Conservation (phyloP, 2,797 vertebrate genomes). For the Bovichtus diacanthus region DNA sequence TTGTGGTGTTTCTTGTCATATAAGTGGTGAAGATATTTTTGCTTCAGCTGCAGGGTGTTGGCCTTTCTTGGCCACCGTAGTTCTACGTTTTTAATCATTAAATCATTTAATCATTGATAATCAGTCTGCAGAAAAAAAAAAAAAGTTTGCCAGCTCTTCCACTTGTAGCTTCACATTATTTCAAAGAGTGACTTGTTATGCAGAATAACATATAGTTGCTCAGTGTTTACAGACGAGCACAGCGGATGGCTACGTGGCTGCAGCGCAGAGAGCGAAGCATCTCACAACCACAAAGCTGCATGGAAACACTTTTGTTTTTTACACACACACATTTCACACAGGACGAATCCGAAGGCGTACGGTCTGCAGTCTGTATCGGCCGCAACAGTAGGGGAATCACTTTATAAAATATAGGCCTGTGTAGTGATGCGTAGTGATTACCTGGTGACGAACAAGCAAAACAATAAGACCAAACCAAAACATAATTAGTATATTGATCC, state of each 20-base stretch:
- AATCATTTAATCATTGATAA: no score
- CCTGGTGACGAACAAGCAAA: neutral
- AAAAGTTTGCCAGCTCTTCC: neutral
- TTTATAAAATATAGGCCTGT: neutral
- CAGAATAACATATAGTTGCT: slow-evolving; percentile 4
- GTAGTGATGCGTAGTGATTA: neutral
- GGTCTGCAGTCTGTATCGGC: neutral
- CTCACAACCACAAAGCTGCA: slow-evolving; percentile 25
- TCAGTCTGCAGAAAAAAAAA: neutral
- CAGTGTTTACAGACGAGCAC: slow-evolving; percentile 7
- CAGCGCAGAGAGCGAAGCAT: neutral
- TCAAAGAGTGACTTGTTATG: neutral
- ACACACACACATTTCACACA: no score
- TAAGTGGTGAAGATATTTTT: neutral
- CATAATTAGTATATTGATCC: no score
- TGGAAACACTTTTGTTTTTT: no score
- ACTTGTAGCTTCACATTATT: neutral
- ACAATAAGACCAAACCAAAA: neutral
- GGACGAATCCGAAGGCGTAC: slow-evolving; percentile 17
- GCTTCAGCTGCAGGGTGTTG: neutral
- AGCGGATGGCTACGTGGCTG: slow-evolving; percentile 33
- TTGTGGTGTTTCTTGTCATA: neutral
- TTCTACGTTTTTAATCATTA: no score
- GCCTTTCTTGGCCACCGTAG: neutral
- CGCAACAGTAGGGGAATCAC: neutral